A percentile compares a stretch with the other conserved stretches of the same genome.
phyloP scores from a whole-genome alignment of 2,113 vertebrate species.

The Columbina picui region DNA sequence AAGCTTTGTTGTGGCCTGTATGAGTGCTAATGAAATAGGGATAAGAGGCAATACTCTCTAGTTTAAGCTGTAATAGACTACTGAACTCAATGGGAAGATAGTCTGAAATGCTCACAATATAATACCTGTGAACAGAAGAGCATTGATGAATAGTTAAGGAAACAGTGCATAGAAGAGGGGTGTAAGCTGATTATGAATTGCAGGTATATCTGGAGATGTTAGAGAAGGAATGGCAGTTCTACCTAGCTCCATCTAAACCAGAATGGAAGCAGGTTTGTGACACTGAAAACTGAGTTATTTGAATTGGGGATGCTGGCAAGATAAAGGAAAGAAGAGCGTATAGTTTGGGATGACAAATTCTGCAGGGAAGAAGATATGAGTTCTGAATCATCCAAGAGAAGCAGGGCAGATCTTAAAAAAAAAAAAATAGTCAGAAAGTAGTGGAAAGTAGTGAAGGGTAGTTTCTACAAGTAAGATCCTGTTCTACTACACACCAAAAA shows the following conservation, averaged over 20 bases:
- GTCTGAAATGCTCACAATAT: rapidly evolving
- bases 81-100: background rate
- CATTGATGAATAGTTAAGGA: background rate
- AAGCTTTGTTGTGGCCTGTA: background rate
- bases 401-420: background rate
- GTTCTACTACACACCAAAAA: background rate
- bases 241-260: background rate
- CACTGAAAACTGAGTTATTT: background rate
- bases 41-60: background rate
- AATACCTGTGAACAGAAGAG: background rate
- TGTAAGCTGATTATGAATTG: background rate
- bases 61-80: background rate
- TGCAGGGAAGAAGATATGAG: background rate
- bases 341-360: background rate
- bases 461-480: background rate
- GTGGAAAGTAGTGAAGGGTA: background rate
- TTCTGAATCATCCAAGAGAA: background rate
- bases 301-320: background rate
- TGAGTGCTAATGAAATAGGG: background rate
- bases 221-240: background rate
- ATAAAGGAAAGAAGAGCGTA: background rate
- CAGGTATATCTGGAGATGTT: background rate
- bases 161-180: background rate
- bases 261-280: background rate
- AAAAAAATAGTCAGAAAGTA: background rate